Evolutionary conservation across 2,797 vertebrate genomes (phyloP).

Genomic region (Acanthornis magna): DNA sequence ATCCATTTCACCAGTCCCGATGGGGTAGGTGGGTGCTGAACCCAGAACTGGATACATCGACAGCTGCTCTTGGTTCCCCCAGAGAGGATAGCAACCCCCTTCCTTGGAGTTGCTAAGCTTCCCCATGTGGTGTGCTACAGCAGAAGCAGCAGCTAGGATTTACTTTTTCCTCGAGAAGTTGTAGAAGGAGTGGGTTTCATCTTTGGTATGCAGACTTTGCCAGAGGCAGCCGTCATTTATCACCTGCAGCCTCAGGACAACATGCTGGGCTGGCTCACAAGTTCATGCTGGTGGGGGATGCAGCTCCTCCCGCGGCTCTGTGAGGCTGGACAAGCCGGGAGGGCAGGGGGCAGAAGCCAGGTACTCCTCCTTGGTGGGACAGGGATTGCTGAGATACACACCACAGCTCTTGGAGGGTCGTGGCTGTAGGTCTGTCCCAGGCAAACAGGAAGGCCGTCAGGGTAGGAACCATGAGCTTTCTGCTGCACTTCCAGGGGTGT

Average conservation of each 20-base stretch:
- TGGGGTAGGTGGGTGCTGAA: neutral
- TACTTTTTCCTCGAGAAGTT: neutral
- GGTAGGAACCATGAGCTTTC: neutral
- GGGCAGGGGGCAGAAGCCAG: neutral
- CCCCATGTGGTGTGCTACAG: accelerated
- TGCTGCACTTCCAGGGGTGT: accelerated
- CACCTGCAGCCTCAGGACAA: neutral
- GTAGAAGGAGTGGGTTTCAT: neutral
- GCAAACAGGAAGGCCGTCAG: neutral
- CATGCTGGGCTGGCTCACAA: accelerated
- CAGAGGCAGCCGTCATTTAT: neutral
- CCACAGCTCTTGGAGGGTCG: accelerated
- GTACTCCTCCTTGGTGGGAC: neutral
- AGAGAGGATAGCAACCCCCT: neutral
- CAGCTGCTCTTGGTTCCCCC: neutral
- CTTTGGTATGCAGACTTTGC: neutral
- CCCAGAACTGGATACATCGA: neutral
- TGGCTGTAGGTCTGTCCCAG: neutral
- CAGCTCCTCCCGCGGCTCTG: accelerated
- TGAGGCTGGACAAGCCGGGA: neutral
- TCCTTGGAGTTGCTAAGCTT: neutral
- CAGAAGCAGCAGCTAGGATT: neutral
- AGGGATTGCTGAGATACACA: neutral
- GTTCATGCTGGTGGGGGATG: accelerated
- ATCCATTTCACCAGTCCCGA: neutral